These are phyloP conservation scores for Liopterus haemorrhoidalis DNA, from an alignment of 2,888 invertebrate genomes.

Conservation along the genomic window DNA sequence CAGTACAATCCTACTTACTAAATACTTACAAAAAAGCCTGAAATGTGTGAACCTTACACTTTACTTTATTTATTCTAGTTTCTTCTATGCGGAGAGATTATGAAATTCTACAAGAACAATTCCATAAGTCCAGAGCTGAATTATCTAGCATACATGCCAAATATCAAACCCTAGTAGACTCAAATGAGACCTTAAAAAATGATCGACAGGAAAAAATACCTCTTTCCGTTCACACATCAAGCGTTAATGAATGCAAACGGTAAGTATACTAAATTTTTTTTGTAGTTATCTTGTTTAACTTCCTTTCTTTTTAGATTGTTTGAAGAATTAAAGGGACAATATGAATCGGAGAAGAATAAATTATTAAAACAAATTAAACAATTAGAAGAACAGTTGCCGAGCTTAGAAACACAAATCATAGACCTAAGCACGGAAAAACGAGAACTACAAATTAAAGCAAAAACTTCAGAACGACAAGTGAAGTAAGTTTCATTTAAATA, in stretches of 20 bases:
- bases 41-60: too few species aligned
- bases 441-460: conserved; percentile 50
- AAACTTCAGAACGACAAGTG: conserved; percentile 49
- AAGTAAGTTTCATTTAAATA: conserved; percentile 37
- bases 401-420: conserved; percentile 49
- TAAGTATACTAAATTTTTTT: conserved; percentile 34
- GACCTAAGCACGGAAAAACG: conserved; percentile 45
- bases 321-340: conserved; percentile 69
- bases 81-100: conserved; percentile 61
- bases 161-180: conserved; percentile 51
- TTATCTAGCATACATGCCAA: conserved; percentile 55
- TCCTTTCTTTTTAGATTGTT: conserved; percentile 50
- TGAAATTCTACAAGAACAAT: conserved; percentile 58
- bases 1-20: too few species aligned
- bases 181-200: conserved; percentile 50
- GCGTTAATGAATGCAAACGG: conserved; percentile 69
- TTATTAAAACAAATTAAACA: conserved; percentile 50
- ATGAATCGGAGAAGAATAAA: conserved; percentile 61
- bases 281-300: background rate
- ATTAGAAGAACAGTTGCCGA: conserved; percentile 45
- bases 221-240: conserved; percentile 57
- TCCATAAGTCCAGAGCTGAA: conserved; percentile 52
- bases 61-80: conserved; percentile 44
- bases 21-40: too few species aligned
- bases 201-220: conserved; percentile 55